phyloP scores from a whole-genome alignment of 2,888 invertebrate species.

The Mesopsocus fuscifrons region DNA sequence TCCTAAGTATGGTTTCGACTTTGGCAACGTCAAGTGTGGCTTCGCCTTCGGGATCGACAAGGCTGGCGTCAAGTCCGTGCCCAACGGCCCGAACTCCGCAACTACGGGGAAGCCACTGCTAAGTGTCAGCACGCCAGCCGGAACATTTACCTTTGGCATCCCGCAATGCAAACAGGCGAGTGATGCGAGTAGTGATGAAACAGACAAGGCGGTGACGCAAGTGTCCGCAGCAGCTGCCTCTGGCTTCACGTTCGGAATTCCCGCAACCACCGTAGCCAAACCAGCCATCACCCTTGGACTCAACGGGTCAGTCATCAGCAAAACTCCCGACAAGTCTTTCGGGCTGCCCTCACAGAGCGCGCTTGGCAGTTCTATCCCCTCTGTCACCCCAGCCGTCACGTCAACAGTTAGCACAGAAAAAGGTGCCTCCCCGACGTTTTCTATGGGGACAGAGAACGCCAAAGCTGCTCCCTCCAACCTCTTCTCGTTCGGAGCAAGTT shows the following conservation, averaged over 20 bases:
- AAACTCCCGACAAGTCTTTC: not conserved
- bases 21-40: constrained; percentile 17
- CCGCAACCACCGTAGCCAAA: constrained; percentile 11
- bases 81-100: constrained; percentile 8
- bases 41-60: constrained; percentile 33
- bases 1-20: constrained; percentile 20
- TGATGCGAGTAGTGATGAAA: no score
- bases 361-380: no score
- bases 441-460: no score
- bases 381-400: not conserved
- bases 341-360: not conserved
- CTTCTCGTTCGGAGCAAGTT: no score
- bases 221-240: not conserved
- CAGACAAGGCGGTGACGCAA: no score
- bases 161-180: constrained; percentile 16
- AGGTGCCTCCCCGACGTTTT: no score
- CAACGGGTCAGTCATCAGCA: no score
- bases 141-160: constrained; percentile 18
- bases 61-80: constrained; percentile 18
- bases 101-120: not conserved
- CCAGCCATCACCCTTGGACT: no score
- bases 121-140: constrained; percentile 11
- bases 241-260: constrained; percentile 14
- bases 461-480: no score
- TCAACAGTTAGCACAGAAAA: no score